Conservation (phyloP, 2,797 vertebrate genomes). For the Antennarius maculatus region DNA sequence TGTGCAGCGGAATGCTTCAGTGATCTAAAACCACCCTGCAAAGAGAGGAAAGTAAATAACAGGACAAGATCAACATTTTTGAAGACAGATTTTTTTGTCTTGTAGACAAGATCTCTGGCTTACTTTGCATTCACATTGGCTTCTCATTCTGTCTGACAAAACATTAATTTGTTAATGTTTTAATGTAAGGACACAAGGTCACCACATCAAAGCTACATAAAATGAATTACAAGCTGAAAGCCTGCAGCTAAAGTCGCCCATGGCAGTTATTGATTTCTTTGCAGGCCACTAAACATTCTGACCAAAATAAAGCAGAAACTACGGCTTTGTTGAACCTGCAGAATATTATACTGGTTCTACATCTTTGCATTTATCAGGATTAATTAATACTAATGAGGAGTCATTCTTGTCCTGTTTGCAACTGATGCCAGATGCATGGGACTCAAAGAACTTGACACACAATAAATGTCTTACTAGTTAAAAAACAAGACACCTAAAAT, state of each 20-base stretch:
- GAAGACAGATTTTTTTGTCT: too few species aligned
- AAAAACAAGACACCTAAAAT: too few species aligned
- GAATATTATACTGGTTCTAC: background rate
- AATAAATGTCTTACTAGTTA: background rate
- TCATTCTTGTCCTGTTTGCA: conserved; percentile 1
- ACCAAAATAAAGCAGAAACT: conserved; percentile 1
- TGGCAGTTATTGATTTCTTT: conserved; percentile 11
- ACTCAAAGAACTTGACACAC: background rate
- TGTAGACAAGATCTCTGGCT: too few species aligned
- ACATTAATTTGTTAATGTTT: conserved; percentile 2
- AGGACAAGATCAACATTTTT: too few species aligned
- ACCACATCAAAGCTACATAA: background rate
- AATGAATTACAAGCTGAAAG: conserved; percentile 5
- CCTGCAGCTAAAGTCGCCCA: conserved; percentile 8
- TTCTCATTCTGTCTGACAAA: conserved; percentile 2
- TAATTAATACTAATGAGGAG: conserved; percentile 6
- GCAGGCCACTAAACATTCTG: background rate
- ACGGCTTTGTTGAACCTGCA: conserved; percentile 7
- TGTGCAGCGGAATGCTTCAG: too few species aligned
- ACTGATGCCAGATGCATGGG: background rate
- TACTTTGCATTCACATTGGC: too few species aligned
- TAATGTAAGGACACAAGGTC: conserved; percentile 11
- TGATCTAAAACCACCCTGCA: too few species aligned
- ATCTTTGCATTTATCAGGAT: background rate
- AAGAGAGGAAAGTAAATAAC: too few species aligned